A percentile compares a stretch with the other conserved stretches of the same genome.
These are phyloP conservation scores for Salvelinus sp. DNA, from an alignment of 2,113 vertebrate genomes.

Conservation along the genomic window DNA sequence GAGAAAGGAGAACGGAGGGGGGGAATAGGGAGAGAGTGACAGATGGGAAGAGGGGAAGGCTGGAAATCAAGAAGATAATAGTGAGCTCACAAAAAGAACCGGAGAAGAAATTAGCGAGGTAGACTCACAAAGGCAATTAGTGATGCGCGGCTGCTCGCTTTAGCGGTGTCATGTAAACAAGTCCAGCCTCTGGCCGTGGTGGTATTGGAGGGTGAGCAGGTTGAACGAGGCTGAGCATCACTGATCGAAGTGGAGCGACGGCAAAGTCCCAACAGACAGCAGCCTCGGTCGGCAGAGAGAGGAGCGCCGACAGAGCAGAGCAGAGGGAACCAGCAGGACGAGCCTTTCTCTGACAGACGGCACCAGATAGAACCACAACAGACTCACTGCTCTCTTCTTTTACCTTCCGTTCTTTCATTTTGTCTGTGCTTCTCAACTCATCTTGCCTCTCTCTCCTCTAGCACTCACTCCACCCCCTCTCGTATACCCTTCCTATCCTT, in stretches of 20 bases:
- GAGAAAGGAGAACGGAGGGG: conserved; percentile 9
- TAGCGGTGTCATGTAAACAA: conserved; percentile 40
- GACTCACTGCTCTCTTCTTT: conserved; percentile 5
- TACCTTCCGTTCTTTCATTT: conserved; percentile 52
- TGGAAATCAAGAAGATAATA: background rate
- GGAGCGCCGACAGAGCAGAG: conserved; percentile 29
- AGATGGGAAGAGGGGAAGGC: conserved; percentile 8
- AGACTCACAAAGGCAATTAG: conserved; percentile 43
- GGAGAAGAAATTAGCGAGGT: conserved; percentile 20
- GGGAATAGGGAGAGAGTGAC: conserved; percentile 31
- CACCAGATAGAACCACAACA: conserved; percentile 20
- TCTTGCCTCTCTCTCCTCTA: background rate
- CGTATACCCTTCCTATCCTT: background rate
- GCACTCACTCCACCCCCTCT: conserved; percentile 9
- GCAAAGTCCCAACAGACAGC: conserved; percentile 22
- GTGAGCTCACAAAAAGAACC: background rate
- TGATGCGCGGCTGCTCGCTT: conserved; percentile 22
- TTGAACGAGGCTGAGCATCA: background rate
- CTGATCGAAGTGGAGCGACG: conserved; percentile 15
- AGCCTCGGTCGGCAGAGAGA: conserved; percentile 21
- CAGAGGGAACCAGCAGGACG: conserved; percentile 5
- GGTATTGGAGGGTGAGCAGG: conserved; percentile 11
- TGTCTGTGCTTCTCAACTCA: conserved; percentile 1
- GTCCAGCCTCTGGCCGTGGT: conserved; percentile 18
- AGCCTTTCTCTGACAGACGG: conserved; percentile 28